Base-by-base conservation (phyloP, 2,888 invertebrate genomes). In the Cataglyphis altisquamis region DNA sequence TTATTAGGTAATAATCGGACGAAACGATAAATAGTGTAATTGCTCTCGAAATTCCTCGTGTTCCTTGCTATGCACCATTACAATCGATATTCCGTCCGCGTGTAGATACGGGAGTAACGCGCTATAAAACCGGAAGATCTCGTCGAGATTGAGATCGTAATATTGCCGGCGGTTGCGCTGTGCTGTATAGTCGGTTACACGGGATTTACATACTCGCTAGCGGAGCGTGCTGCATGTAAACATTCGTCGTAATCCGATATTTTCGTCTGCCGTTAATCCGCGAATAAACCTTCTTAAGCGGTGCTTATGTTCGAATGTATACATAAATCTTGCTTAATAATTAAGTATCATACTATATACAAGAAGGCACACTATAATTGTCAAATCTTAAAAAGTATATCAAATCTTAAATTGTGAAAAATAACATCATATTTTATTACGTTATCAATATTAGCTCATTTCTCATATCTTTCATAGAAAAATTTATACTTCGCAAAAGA, bases 91-190 rank as follows among this genome's bases (percentile, higher is more conserved):
- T 57, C 87, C 87, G 83, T 84, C 83, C 80, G 72, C 81, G 72
- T 83, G 84, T 83, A 83, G 86, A 86, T 86, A 83, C 83, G 63
- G 82, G 70, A 67, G 60, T 60, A 60, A 73, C 67, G 48, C 81
- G 80, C 89, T 88, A 90, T 93, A 92, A 92, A 93, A 92, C 87
- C 90, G 88, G 85, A 89, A 90, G 87, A 89, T 90, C 82, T 87
- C 88, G 63, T 84, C 70, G 92, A 92, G 93, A 92, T 93, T 92
- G 92, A 92, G 93, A 93, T 92, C 91, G 91, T 91, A 92, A 93
- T 88, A 90, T 86, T 64, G 83, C 84, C 68, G 63, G 63, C 70
- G 60, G 67, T 84, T 78, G 45, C 62, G 36, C 8, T 29, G 66
- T 82, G 68, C 67, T 72, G 64, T 78, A n/a, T 52, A 36, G 72